These are phyloP conservation scores for Hippocampus zosterae DNA, from an alignment of 2,113 vertebrate genomes.

Conservation along the genomic window DNA sequence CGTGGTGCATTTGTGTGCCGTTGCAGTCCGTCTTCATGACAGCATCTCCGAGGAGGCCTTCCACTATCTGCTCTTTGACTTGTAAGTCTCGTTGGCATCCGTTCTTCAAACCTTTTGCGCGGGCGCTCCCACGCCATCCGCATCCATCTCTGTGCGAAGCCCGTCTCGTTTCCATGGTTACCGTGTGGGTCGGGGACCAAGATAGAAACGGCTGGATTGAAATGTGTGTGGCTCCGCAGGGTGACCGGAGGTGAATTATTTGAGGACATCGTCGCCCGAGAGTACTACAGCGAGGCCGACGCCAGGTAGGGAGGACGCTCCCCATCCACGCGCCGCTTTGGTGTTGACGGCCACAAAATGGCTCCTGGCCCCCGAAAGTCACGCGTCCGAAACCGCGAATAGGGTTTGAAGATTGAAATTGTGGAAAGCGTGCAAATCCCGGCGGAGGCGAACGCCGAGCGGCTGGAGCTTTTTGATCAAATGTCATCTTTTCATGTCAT, in stretches of 20 bases:
- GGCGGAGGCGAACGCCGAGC: no score
- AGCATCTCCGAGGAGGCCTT: constrained; percentile 96
- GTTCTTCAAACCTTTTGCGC: constrained; percentile 50
- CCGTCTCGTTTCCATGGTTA: constrained; percentile 64
- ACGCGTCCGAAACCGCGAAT: no score
- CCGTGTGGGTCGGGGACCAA: constrained; percentile 20
- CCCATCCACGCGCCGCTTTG: no score
- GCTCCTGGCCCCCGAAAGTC: no score
- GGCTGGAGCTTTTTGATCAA: not conserved
- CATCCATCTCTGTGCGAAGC: constrained; percentile 45
- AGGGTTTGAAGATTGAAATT: no score
- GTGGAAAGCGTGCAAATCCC: no score
- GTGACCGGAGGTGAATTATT: constrained; percentile 77
- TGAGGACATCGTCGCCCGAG: constrained; percentile 77
- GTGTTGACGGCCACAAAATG: no score
- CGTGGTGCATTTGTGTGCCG: no score
- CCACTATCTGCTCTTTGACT: constrained; percentile 93
- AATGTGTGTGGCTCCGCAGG: constrained; percentile 42
- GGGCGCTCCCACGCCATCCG: constrained; percentile 48
- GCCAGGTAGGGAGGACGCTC: constrained; percentile 64
- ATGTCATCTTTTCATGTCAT: constrained; percentile 38
- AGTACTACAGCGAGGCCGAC: constrained; percentile 76
- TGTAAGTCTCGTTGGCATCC: constrained; percentile 75
- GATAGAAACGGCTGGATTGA: constrained; percentile 5
- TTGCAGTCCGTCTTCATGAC: constrained; percentile 88